A percentile compares a stretch with the other conserved stretches of the same genome.
These are phyloP conservation scores for Criorhina ranunculi DNA, from an alignment of 2,888 invertebrate genomes.

Conservation along the genomic window DNA sequence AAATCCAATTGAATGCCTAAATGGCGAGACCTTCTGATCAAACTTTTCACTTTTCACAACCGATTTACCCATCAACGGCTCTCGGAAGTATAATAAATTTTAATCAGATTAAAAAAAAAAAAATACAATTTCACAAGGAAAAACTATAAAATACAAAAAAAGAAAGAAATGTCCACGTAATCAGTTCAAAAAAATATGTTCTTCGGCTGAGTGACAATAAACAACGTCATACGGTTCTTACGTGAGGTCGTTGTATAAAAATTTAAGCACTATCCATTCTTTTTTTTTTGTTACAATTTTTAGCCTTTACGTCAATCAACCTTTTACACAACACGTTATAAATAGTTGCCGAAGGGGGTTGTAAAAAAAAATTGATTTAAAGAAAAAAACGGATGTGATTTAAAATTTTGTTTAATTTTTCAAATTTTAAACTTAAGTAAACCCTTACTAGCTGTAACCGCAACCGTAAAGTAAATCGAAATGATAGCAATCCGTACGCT, in stretches of 20 bases:
- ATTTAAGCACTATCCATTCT: constrained; percentile 18
- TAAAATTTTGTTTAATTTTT: neutral
- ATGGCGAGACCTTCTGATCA: constrained; percentile 12
- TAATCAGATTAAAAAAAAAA: constrained; percentile 55
- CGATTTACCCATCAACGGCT: constrained; percentile 28
- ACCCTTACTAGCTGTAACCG: constrained; percentile 44
- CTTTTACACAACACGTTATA: constrained; percentile 60
- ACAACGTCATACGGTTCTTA: constrained; percentile 52
- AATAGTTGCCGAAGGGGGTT: constrained; percentile 34
- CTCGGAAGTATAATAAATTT: constrained; percentile 34
- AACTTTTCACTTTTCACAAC: constrained; percentile 32
- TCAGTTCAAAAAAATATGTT: constrained; percentile 41
- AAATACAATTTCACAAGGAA: constrained; percentile 59
- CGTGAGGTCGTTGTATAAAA: constrained; percentile 58
- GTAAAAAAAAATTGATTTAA: neutral
- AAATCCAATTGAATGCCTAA: constrained; percentile 11
- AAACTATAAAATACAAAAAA: constrained; percentile 57
- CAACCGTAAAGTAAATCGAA: constrained; percentile 25
- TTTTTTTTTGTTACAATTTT: constrained; percentile 12
- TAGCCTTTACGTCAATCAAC: constrained; percentile 66
- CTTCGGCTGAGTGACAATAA: constrained; percentile 13
- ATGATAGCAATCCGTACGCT: constrained; percentile 67
- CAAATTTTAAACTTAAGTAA: constrained; percentile 2
- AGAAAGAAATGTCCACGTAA: constrained; percentile 58
- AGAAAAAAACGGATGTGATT: neutral